Evolutionary conservation across 2,113 vertebrate genomes (phyloP).

Genomic region (Gopherus evgoodei): DNA sequence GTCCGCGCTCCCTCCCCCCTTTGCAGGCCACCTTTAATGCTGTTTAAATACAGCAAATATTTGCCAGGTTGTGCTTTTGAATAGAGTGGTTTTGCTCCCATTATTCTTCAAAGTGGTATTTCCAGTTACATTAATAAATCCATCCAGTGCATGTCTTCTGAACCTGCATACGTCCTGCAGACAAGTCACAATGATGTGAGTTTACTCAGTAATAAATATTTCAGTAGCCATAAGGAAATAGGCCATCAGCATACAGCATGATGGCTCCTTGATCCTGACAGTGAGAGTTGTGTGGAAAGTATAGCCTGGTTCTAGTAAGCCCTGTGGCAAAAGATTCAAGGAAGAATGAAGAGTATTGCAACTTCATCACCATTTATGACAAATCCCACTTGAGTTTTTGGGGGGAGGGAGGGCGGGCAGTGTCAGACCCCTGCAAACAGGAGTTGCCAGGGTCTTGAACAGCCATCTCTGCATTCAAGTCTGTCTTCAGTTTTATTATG

Average conservation of each 20-base stretch:
- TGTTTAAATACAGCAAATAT: neutral
- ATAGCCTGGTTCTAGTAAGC: neutral
- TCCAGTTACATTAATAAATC: neutral
- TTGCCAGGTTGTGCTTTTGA: neutral
- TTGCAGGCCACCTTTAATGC: neutral
- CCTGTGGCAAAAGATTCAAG: neutral
- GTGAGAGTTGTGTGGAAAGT: neutral
- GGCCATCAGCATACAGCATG: neutral
- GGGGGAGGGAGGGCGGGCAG: too few relatives aligned
- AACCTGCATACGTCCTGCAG: neutral
- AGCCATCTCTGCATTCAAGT: neutral
- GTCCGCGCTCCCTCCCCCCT: fast-evolving
- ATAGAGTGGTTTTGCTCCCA: neutral
- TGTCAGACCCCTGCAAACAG: neutral
- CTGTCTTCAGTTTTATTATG: neutral
- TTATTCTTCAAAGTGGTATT: neutral
- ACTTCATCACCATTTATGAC: neutral
- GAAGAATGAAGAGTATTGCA: neutral
- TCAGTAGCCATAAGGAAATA: neutral
- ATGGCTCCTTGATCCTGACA: neutral
- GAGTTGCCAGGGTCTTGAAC: neutral
- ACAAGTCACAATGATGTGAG: neutral
- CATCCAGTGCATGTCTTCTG: neutral
- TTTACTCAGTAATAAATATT: neutral
- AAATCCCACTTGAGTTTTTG: neutral